Evolutionary conservation across 2,888 invertebrate genomes (phyloP).

Genomic region (Portevinia maculata): DNA sequence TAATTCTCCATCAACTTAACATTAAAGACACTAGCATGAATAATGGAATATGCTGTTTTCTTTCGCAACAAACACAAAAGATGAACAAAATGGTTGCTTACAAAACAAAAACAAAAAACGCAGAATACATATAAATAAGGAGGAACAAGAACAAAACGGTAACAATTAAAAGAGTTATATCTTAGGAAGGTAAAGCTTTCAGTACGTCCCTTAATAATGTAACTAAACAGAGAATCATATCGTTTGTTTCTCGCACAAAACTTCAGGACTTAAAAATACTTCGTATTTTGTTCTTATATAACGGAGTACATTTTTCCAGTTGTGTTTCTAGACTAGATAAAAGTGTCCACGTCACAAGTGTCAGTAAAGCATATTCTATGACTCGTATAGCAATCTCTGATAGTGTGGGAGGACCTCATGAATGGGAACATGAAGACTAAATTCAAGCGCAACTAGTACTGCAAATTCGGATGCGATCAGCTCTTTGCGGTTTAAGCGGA

Average conservation of each 20-base stretch:
- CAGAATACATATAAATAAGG: conserved; percentile 1
- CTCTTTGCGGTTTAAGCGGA: conserved; percentile 95
- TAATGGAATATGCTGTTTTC: too few species aligned
- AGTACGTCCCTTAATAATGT: too few species aligned
- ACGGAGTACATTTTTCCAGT: neutral
- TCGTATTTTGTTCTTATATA: conserved; percentile 1
- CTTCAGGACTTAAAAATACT: too few species aligned
- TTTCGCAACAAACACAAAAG: too few species aligned
- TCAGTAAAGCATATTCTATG: conserved; percentile 85
- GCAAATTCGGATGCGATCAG: conserved; percentile 96
- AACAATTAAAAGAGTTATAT: too few species aligned
- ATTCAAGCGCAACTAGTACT: conserved; percentile 96
- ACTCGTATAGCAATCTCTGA: conserved; percentile 95
- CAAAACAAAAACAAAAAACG: neutral
- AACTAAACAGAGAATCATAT: too few species aligned
- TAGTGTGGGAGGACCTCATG: conserved; percentile 97
- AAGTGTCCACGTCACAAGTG: neutral
- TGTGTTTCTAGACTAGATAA: neutral
- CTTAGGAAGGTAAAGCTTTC: too few species aligned
- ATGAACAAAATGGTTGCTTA: too few species aligned
- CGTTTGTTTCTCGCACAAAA: too few species aligned
- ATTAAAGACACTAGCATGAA: too few species aligned
- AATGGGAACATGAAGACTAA: conserved; percentile 95
- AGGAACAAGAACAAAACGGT: too few species aligned
- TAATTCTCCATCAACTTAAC: too few species aligned